A percentile compares a stretch with the other conserved stretches of the same genome.
phyloP scores from a whole-genome alignment of 2,797 vertebrate species.

The Falco naumanni region DNA sequence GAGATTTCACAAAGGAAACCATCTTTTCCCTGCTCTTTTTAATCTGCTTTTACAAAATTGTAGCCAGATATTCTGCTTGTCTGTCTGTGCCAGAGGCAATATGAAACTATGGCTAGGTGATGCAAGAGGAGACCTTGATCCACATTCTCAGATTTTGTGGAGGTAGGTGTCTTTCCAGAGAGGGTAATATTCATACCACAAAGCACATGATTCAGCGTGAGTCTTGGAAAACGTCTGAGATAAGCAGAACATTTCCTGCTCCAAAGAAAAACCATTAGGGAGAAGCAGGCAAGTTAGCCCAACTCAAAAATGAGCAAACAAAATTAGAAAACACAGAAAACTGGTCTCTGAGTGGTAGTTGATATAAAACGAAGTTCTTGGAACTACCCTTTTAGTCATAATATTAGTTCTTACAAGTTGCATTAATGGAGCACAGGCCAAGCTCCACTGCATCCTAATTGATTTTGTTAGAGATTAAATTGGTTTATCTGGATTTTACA shows the following conservation, averaged over 20 bases:
- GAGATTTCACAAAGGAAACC: neutral
- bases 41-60: neutral
- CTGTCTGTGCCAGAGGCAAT: neutral
- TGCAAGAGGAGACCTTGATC: rapidly evolving
- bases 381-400: neutral
- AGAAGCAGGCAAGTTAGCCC: neutral
- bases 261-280: neutral
- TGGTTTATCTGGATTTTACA: slow-evolving; percentile 24
- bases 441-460: neutral
- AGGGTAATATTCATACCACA: neutral
- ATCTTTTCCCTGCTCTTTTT: neutral
- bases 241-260: neutral
- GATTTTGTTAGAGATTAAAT: slow-evolving; percentile 50
- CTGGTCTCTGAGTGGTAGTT: neutral
- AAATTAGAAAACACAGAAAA: neutral
- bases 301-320: neutral
- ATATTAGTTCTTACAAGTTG: neutral
- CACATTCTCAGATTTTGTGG: neutral
- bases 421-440: neutral
- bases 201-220: rapidly evolving
- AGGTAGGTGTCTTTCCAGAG: neutral
- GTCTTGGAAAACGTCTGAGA: neutral
- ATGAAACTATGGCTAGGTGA: neutral
- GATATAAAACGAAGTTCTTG: neutral
- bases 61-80: neutral